Percentiles rank a stretch among this genome's conserved stretches.
These are phyloP conservation scores for Carassius auratus DNA, from an alignment of 2,113 vertebrate genomes.

Conservation along the genomic window DNA sequence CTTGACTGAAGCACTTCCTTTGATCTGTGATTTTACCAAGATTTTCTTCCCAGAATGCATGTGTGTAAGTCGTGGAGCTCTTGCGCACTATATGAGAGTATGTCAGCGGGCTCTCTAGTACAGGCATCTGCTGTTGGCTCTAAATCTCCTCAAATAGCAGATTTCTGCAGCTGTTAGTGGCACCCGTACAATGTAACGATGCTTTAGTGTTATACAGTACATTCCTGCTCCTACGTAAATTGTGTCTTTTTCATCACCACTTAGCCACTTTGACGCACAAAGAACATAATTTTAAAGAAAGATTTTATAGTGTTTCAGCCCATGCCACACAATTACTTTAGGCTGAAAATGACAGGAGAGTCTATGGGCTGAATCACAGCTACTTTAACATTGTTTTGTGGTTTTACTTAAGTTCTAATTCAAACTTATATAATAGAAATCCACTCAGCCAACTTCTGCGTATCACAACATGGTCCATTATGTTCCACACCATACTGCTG, in stretches of 20 bases:
- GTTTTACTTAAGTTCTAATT: not conserved
- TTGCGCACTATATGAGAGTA: not conserved
- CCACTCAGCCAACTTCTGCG: conserved; percentile 13
- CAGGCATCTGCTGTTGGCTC: conserved; percentile 66
- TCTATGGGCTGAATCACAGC: not conserved
- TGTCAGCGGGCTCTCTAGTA: not conserved
- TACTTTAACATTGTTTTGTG: not conserved
- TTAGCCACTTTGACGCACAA: not conserved
- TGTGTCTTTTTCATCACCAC: not conserved
- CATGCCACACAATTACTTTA: not conserved
- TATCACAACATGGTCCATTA: conserved; percentile 69
- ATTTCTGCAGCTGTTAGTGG: conserved; percentile 41
- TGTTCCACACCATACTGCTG: conserved; percentile 62
- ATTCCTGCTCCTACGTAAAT: not conserved
- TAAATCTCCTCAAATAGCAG: conserved; percentile 56
- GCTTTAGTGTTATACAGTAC: not conserved
- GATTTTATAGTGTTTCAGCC: not conserved
- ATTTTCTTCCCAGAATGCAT: not conserved
- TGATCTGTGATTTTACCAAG: not conserved
- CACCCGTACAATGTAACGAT: not conserved
- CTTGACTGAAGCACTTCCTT: not conserved
- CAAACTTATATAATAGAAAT: not conserved
- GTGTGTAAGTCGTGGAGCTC: conserved; percentile 6
- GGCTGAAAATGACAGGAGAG: conserved; percentile 4
- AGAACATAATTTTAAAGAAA: not conserved